Conservation (phyloP, 2,113 vertebrate species). For the Lagopus leucura region DNA sequence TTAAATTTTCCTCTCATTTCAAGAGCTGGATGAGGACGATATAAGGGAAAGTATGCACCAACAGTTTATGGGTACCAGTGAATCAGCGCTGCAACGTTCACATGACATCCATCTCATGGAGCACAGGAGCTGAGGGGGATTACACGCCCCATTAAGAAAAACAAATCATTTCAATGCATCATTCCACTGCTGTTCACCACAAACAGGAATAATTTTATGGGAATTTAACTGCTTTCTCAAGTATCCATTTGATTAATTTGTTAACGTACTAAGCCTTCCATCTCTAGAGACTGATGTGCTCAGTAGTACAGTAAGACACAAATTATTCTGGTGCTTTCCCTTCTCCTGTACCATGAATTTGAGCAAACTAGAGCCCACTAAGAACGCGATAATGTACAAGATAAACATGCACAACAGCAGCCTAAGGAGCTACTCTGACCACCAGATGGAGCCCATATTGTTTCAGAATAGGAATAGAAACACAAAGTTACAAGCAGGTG, state of each 20-base stretch:
- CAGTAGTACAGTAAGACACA: not conserved
- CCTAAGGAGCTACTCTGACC: conserved; percentile 43
- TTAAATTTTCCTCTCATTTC: not conserved
- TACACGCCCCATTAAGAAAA: not conserved
- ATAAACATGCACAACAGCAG: not conserved
- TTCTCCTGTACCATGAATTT: not conserved
- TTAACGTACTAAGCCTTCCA: not conserved
- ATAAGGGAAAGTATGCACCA: not conserved
- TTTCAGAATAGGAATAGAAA: not conserved
- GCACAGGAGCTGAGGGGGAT: not conserved
- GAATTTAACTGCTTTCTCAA: not conserved
- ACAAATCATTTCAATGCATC: not conserved
- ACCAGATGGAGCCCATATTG: conserved; percentile 79
- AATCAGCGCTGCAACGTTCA: not conserved
- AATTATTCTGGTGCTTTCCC: not conserved
- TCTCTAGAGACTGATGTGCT: not conserved
- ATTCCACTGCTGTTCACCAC: not conserved
- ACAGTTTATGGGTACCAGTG: not conserved
- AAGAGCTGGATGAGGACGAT: not conserved
- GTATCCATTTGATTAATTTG: not conserved
- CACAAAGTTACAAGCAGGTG: not conserved
- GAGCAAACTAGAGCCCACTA: not conserved
- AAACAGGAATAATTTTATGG: not conserved
- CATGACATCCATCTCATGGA: not conserved
- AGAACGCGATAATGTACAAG: not conserved